Evolutionary conservation across 1,140 invertebrate genomes (phyloP).

Genomic region (Brachionus rubens): DNA sequence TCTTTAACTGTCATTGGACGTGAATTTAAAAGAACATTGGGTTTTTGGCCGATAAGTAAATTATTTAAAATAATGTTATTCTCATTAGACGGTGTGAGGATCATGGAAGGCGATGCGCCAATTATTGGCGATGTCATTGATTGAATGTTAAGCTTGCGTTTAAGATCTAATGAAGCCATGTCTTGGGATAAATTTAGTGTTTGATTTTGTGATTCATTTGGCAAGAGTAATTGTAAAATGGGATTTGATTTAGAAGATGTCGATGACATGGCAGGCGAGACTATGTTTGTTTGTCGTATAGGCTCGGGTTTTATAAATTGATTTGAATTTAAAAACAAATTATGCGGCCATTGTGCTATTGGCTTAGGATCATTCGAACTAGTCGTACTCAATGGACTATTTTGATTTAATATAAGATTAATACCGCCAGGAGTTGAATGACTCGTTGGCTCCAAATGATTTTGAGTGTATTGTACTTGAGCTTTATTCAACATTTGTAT

Average conservation of each 20-base stretch:
- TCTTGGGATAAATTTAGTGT: conserved; percentile 8
- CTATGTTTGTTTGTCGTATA: not conserved
- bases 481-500: conserved; percentile 45
- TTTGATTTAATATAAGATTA: not conserved
- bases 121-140: conserved; percentile 27
- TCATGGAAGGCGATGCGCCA: conserved; percentile 20
- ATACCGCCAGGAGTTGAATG: conserved; percentile 24
- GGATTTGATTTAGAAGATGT: conserved; percentile 3
- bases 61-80: not conserved
- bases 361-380: conserved; percentile 19
- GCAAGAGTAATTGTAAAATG: not conserved
- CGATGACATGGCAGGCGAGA: not conserved
- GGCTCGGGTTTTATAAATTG: conserved; percentile 36
- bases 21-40: not conserved
- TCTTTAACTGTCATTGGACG: conserved; percentile 42
- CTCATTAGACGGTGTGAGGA: conserved; percentile 27
- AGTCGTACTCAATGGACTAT: conserved; percentile 17
- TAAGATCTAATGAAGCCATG: conserved; percentile 26
- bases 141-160: conserved; percentile 37
- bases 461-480: conserved; percentile 20
- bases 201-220: conserved; percentile 1
- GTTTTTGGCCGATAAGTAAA: not conserved
- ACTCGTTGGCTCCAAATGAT: conserved; percentile 20
- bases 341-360: conserved; percentile 14
- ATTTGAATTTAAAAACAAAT: conserved; percentile 6